Evolutionary conservation across 1,140 invertebrate genomes (phyloP).

Genomic region (Drosophila tani): DNA sequence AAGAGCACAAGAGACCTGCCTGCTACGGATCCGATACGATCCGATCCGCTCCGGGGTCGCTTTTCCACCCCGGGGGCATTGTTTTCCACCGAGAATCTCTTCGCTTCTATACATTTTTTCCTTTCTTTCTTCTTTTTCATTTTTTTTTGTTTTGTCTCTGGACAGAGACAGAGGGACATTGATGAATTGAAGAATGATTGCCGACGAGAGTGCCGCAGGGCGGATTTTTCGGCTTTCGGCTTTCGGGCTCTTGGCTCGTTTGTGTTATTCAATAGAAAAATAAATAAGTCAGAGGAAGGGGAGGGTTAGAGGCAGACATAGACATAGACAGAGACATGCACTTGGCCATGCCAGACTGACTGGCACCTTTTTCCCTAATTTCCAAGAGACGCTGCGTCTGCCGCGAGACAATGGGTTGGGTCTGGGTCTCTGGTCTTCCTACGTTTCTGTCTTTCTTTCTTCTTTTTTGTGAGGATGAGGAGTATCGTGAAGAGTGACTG

Average conservation of each 20-base stretch:
- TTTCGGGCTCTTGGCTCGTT: slow-evolving; percentile 42
- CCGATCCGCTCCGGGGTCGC: slow-evolving; percentile 38
- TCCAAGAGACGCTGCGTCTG: slow-evolving; percentile 54
- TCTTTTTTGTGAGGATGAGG: neutral
- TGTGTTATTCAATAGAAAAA: slow-evolving; percentile 79
- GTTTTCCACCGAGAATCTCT: slow-evolving; percentile 44
- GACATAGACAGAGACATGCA: slow-evolving; percentile 43
- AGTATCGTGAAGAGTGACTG: neutral
- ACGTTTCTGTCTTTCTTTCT: neutral
- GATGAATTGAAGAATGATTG: slow-evolving; percentile 83
- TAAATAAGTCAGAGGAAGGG: slow-evolving; percentile 65
- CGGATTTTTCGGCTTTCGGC: slow-evolving; percentile 37
- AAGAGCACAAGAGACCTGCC: slow-evolving; percentile 29
- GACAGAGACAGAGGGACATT: slow-evolving; percentile 63
- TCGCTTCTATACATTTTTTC: slow-evolving; percentile 18
- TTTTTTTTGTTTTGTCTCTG: slow-evolving; percentile 31
- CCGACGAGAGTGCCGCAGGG: slow-evolving; percentile 63
- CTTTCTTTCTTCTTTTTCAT: slow-evolving; percentile 24
- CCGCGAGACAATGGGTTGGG: slow-evolving; percentile 11
- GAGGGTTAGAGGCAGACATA: slow-evolving; percentile 13
- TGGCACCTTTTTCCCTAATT: slow-evolving; percentile 75
- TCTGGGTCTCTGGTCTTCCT: neutral
- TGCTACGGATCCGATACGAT: slow-evolving; percentile 33
- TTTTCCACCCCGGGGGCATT: slow-evolving; percentile 68
- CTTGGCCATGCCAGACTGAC: slow-evolving; percentile 74